Evolutionary conservation across 1,140 invertebrate species (phyloP).

Genomic region (Drosophila biarmipes): DNA sequence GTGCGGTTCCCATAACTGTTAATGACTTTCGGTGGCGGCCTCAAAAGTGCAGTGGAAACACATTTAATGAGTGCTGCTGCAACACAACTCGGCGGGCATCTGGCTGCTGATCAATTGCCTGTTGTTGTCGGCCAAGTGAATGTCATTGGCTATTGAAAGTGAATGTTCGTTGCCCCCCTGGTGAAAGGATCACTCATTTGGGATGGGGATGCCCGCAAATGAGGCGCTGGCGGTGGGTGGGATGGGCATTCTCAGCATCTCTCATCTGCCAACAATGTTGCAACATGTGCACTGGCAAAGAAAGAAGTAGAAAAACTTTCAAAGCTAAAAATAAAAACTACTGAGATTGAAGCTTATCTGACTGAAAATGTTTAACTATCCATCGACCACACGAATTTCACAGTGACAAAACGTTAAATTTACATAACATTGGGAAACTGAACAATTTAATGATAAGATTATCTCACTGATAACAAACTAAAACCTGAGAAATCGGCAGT

Average conservation of each 20-base stretch:
- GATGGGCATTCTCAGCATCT: constrained; percentile 15
- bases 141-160: constrained; percentile 58
- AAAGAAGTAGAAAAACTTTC: background rate
- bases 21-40: constrained; percentile 74
- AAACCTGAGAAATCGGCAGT: no score
- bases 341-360: no score
- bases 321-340: no score
- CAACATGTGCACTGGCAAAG: constrained; percentile 24
- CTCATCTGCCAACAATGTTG: constrained; percentile 24
- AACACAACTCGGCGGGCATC: constrained; percentile 26
- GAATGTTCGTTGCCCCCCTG: constrained; percentile 43
- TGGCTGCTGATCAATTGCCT: constrained; percentile 38
- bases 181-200: constrained; percentile 52
- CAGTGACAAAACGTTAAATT: no score
- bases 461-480: no score
- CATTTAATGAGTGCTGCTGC: constrained; percentile 57
- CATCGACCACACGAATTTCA: no score
- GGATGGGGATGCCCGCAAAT: constrained; percentile 23
- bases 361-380: no score
- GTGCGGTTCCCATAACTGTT: constrained; percentile 49
- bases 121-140: constrained; percentile 42
- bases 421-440: no score
- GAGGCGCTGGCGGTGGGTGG: constrained; percentile 6
- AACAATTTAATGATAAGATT: no score
- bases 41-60: constrained; percentile 57